Base-by-base conservation (phyloP, 2,113 vertebrate genomes). In the Chrysochloris asiatica region DNA sequence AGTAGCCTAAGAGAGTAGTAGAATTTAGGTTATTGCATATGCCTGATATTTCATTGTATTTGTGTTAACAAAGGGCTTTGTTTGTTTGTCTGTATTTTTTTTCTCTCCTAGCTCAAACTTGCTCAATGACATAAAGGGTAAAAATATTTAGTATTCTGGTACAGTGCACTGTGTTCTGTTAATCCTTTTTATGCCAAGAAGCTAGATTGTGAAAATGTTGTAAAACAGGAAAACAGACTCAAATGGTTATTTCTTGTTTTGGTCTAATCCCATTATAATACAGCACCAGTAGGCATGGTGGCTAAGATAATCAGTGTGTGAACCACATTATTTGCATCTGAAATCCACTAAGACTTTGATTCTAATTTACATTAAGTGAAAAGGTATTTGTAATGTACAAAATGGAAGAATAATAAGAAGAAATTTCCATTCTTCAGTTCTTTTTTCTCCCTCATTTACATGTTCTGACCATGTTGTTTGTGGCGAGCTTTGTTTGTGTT, bases 141-240 rank as follows among this genome's bases (percentile, higher is more conserved):
- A 75, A 38, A n/a, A 61, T 45, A 82, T 95, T 96, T 95, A 90
- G 83, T 95, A 94, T 95, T 88, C 95, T 84, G 47, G 43, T 48
- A 65, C 45, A 82, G 72, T 79, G 54, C 19, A 30, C 41, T 86
- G 36, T 78, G 56, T 79, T 95, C 88, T 90, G 72, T 65, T 96
- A 94, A 96, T 93, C 77, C 38, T 93, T 95, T 96, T 93, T 95
- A 96, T 86, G 63, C 50, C 19, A 28, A 82, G 78, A 91, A 88
- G 48, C 48, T 94, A 38, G 59, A 89, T 95, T 95, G 86, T 95
- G 90, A 86, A 94, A 96, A 87, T 79, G 78, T 81, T 94, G 50
- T 96, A 92, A 94, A 94, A 94, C 78, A 93, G 88, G 76, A 54
- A 93, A 96, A 96, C 54, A 94, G 92, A 88, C 61, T 91, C 82